Evolutionary conservation across 2,113 vertebrate species (phyloP), one percentile per base, ranked within the genome.

Genomic region (Leucosticte australis): DNA sequence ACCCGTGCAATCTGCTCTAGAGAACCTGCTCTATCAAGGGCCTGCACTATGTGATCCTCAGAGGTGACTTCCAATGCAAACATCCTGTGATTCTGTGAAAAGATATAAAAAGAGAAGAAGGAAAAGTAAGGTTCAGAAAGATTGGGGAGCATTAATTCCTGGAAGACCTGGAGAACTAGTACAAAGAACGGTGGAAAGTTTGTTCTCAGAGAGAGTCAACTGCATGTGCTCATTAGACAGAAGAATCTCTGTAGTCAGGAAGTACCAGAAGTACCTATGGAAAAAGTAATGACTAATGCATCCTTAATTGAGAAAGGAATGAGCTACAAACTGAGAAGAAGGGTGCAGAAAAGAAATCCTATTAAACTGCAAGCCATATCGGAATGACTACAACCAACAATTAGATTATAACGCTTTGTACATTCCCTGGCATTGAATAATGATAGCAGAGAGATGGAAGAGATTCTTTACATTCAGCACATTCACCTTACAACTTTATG

Each of bases 21-120:
- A 26, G 41, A 87, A 18, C 19, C n/a, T 39, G 10, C 4, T 55
- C 2, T 62, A 26, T 2, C 1, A 1, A 2, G 7, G 19, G 3
- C 47, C 9, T 30, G 47, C 15, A 8, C n/a, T 35, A 3, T 15
- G 16, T 15, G 65, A 63, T 42, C 56, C 24, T 56, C 49, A 79
- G 24, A 63, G 20, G 16, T 41, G n/a, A 14, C 20, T 56, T 49
- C 49, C 21, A 71, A 8, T 18, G 26, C 17, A 44, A 44, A 18
- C 14, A 27, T 19, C 20, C 28, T n/a, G 13, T n/a, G 8, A n/a
- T 30, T 41, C 26, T 4, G 1, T 15, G 7, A 60, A 65, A 88
- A 70, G 10, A 12, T 27, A 6, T 21, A 4, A 70, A 55, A 60
- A 39, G 1, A 76, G 10, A 44, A 31, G 27, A 24, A 60, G 75